These are phyloP conservation scores for Salvelinus sp. DNA, from an alignment of 2,113 vertebrate genomes.

Conservation along the genomic window DNA sequence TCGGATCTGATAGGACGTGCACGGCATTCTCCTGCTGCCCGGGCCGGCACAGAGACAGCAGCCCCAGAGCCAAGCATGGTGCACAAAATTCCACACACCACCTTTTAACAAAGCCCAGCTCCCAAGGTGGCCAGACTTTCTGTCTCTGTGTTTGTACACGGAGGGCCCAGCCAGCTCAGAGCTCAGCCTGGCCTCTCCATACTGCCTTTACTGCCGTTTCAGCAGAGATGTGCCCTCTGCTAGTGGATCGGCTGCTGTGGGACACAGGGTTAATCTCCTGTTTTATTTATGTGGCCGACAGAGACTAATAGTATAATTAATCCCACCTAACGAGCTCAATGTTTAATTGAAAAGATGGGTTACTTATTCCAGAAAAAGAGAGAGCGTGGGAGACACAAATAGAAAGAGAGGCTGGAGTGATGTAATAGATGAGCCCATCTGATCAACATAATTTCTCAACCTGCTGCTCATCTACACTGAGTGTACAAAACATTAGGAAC, in stretches of 20 bases:
- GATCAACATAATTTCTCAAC: conserved; percentile 38
- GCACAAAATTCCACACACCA: conserved; percentile 66
- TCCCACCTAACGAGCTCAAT: not conserved
- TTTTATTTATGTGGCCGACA: not conserved
- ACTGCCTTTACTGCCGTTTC: too few relatives aligned
- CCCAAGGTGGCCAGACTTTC: conserved; percentile 27
- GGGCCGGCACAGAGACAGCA: conserved; percentile 51
- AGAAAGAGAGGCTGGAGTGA: too few relatives aligned
- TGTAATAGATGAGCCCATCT: conserved; percentile 24
- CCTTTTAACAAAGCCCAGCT: conserved; percentile 67
- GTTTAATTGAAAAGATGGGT: not conserved
- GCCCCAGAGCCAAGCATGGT: conserved; percentile 46
- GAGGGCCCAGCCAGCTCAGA: conserved; percentile 32
- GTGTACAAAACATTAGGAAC: too few relatives aligned
- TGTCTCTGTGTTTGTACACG: conserved; percentile 66
- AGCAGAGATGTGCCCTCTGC: too few relatives aligned
- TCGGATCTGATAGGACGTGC: conserved; percentile 49
- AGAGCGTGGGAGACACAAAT: not conserved
- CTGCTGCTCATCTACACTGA: not conserved
- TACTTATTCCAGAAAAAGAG: not conserved
- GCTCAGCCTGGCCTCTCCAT: too few relatives aligned
- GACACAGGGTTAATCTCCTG: not conserved
- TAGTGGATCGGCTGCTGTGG: not conserved
- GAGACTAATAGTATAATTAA: not conserved
- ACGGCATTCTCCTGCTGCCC: conserved; percentile 39